Evolutionary conservation across 1,140 invertebrate species (phyloP), one percentile per base, ranked within the genome.

Genomic region (Drosophila sp.): DNA sequence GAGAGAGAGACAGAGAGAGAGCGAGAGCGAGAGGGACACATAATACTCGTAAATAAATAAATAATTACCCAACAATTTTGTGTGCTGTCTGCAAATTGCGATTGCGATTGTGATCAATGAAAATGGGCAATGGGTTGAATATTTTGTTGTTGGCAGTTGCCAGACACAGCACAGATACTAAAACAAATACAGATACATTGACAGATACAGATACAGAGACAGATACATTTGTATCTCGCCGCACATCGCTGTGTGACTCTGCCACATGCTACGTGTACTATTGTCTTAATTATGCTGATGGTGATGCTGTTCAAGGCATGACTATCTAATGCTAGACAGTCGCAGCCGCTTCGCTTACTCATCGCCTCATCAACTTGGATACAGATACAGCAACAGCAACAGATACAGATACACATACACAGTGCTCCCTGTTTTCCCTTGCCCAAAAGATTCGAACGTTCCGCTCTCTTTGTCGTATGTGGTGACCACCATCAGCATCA

Each of bases 1-100:
- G 21, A 21, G 21, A 2, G 34, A 1, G 29, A 25, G 21, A 16
- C 5, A 45, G 18, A 14, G 45, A 8, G 45, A 18, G 3, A 11
- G 18, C 11, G 45, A 1, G 0, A 11, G 45, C 4, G 36, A 13
- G 4, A 6, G 18, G 4, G 27, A 11, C 45, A 48, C 18, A 67
- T 2, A 53, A 48, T 21, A 57, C 21, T 38, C 27, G 32, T 21
- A 58, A 51, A 66, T 72, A 72, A 66, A 78, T 87, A 86, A 87
- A 86, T 87, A 86, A 90, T 90, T 90, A 82, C 45, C 72, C 74
- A 80, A 80, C 87, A 90, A 90, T 90, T 90, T 64, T 58, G 54
- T 83, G 77, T 76, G 79, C 80, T 90, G 87, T 90, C 87, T 90
- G 82, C 87, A 75, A 82, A 78, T 67, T 80, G 76, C 66, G 80